A percentile compares a stretch with the other conserved stretches of the same genome.
phyloP scores from a whole-genome alignment of 2,113 vertebrate species.

The Okapia johnstoni region DNA sequence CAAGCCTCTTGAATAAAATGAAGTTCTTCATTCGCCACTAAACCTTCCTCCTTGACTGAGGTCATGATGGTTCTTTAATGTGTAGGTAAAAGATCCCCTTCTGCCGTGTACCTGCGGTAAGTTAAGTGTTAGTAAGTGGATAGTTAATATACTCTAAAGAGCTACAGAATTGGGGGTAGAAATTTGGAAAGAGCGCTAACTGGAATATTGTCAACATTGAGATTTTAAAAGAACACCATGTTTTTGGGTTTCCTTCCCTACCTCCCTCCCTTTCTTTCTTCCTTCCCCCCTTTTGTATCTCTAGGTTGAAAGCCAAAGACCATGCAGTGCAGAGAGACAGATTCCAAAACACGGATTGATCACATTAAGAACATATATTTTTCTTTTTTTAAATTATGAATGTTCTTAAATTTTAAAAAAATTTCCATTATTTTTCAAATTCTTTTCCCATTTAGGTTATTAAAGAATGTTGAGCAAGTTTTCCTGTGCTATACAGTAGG shows the following conservation, averaged over 20 bases:
- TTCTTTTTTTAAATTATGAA: background rate
- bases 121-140: background rate
- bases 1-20: background rate
- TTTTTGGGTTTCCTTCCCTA: background rate
- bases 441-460: background rate
- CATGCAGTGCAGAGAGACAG: background rate
- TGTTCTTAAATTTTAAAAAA: background rate
- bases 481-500: background rate
- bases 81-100: background rate
- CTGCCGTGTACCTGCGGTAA: background rate
- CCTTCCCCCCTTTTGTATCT: background rate
- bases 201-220: background rate
- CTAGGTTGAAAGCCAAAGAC: background rate
- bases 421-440: background rate
- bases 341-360: background rate
- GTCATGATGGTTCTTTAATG: background rate
- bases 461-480: background rate
- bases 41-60: background rate
- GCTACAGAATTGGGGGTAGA: background rate
- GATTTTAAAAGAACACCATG: background rate
- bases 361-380: background rate
- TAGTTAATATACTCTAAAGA: background rate
- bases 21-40: background rate
- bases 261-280: accelerated
- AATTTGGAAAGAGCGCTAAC: background rate